These are phyloP conservation scores for Rhizoglyphus robini DNA, from an alignment of 1,140 invertebrate species.

Conservation along the genomic window DNA sequence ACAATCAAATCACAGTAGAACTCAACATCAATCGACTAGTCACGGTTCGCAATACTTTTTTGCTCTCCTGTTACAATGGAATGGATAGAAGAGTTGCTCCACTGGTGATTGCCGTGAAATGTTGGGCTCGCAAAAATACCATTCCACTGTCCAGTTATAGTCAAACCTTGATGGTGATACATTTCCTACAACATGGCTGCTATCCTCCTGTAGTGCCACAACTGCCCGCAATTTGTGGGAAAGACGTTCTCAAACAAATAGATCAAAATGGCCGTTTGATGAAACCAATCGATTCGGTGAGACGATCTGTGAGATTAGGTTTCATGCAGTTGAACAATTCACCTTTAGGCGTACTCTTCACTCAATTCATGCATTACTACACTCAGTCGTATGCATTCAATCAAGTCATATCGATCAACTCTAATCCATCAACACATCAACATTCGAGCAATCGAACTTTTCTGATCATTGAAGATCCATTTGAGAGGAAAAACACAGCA, in stretches of 20 bases:
- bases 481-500: slow-evolving; percentile 83
- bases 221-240: slow-evolving; percentile 43
- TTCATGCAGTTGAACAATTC: slow-evolving; percentile 49
- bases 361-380: slow-evolving; percentile 80
- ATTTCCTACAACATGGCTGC: slow-evolving; percentile 71
- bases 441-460: no score
- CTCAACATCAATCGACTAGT: slow-evolving; percentile 92
- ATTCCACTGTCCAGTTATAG: slow-evolving; percentile 96
- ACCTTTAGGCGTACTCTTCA: slow-evolving; percentile 67
- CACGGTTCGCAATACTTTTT: slow-evolving; percentile 84
- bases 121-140: slow-evolving; percentile 81
- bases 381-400: slow-evolving; percentile 60
- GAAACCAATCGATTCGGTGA: not conserved
- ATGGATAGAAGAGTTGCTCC: slow-evolving; percentile 85
- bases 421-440: slow-evolving; percentile 58
- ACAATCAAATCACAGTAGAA: slow-evolving; percentile 68
- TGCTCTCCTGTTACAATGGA: slow-evolving; percentile 67
- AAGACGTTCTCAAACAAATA: not conserved
- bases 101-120: slow-evolving; percentile 74
- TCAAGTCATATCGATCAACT: slow-evolving; percentile 64
- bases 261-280: not conserved
- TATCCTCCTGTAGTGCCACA: slow-evolving; percentile 67
- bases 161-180: slow-evolving; percentile 87
- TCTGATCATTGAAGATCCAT: slow-evolving; percentile 92
- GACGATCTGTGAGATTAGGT: slow-evolving; percentile 20